These are phyloP conservation scores for Trichomalopsis sarcophagae DNA, from an alignment of 1,140 invertebrate species.

Conservation along the genomic window DNA sequence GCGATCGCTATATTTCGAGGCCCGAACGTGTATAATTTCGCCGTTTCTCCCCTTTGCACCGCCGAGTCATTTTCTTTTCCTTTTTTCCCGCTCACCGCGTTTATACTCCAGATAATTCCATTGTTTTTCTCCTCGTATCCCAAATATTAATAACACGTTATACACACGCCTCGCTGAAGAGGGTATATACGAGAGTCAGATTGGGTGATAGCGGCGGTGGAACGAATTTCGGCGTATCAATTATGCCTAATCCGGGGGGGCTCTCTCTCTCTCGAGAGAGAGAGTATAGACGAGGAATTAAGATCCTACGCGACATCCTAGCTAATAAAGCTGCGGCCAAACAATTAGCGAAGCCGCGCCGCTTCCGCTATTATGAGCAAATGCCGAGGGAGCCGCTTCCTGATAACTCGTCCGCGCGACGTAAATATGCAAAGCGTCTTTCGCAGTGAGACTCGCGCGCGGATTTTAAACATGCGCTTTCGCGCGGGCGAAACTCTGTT, in stretches of 20 bases:
- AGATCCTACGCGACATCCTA: conserved; percentile 29
- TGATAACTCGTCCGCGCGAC: conserved; percentile 18
- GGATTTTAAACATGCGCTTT: not conserved
- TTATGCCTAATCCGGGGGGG: not conserved
- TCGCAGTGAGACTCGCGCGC: too few relatives aligned
- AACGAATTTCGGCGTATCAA: conserved; percentile 21
- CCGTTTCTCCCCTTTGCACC: conserved; percentile 13
- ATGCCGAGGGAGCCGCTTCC: conserved; percentile 21
- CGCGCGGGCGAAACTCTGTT: too few relatives aligned
- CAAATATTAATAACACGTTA: not conserved
- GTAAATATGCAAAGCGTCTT: conserved; percentile 43
- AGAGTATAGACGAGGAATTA: not conserved
- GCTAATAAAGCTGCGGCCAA: conserved; percentile 48
- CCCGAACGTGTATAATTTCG: conserved; percentile 45
- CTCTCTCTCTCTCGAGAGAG: not conserved
- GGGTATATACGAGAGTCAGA: not conserved
- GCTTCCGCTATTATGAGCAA: conserved; percentile 14
- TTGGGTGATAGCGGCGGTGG: not conserved
- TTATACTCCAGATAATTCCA: conserved; percentile 35
- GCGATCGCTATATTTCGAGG: conserved; percentile 41
- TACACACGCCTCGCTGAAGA: too few relatives aligned
- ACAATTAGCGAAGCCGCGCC: conserved; percentile 47
- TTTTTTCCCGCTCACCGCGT: not conserved
- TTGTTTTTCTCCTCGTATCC: conserved; percentile 25
- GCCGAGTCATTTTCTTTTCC: conserved; percentile 39